Evolutionary conservation across 2,797 vertebrate species (phyloP).

Genomic region (Varecia variegata): DNA sequence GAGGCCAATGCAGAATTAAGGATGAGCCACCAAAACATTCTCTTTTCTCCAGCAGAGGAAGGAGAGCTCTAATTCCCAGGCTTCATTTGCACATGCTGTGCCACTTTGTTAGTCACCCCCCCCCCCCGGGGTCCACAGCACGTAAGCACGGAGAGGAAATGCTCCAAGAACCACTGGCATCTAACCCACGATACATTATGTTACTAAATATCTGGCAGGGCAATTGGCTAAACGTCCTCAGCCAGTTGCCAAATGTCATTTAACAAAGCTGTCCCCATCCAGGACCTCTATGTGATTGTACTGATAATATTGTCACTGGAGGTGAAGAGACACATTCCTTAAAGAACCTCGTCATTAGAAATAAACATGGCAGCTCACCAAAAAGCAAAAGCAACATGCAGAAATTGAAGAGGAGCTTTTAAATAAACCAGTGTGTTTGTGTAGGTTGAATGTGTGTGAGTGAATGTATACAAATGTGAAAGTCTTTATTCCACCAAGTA

Average conservation of each 20-base stretch:
- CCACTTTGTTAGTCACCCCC: constrained; percentile 71
- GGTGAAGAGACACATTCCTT: constrained; percentile 72
- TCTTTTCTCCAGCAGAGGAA: constrained; percentile 47
- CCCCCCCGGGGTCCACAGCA: constrained; percentile 65
- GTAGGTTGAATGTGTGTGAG: background rate
- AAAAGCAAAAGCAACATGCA: constrained; percentile 33
- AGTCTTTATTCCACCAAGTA: background rate
- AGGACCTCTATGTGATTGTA: constrained; percentile 78
- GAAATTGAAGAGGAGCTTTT: constrained; percentile 43
- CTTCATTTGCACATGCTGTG: constrained; percentile 70
- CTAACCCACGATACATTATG: constrained; percentile 74
- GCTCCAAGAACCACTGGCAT: constrained; percentile 77
- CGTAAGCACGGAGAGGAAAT: constrained; percentile 63
- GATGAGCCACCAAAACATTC: constrained; percentile 50
- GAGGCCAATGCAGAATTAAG: constrained; percentile 57
- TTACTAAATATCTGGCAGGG: constrained; percentile 75
- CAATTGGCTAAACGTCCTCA: constrained; percentile 69
- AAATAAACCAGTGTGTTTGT: background rate
- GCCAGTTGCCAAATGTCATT: constrained; percentile 76
- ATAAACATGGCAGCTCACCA: constrained; percentile 73
- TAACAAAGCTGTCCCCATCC: constrained; percentile 70
- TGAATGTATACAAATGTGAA: background rate
- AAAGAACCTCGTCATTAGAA: constrained; percentile 73
- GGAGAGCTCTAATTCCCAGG: constrained; percentile 51
- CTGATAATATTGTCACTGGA: constrained; percentile 73